Base-by-base conservation (phyloP, 2,797 vertebrate genomes). In the Sebastes dallii region DNA sequence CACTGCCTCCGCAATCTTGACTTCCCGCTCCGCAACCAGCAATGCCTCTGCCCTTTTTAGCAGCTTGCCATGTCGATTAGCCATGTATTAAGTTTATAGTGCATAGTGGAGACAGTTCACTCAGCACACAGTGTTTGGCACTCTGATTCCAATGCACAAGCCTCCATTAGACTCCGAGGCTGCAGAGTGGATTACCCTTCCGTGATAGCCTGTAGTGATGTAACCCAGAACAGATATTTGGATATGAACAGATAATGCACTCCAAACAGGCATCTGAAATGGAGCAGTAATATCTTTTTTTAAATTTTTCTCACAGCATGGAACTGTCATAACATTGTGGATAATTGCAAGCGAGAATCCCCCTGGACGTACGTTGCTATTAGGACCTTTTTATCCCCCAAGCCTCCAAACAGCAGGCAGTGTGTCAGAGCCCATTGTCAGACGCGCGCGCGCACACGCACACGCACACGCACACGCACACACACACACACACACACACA, bases 51-150 rank as follows among this genome's bases (percentile, higher is more conserved):
- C 89, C 77, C 86, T 91, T 71, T 73, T 90, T 68, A 94, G 86
- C 72, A 92, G 89, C 90, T 90, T 93, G 79, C 89, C 92, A 91
- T 88, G 84, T 79, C 46, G 61, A 89, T 85, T 70, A 87, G 60
- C 55, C 66, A 54, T 66, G 80, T 74, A 78, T 83, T 86, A 71
- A 42, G 50, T 86, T 86, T 78, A 71, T 64, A 72, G 75, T 64
- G 75, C 74, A 66, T 9, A 13, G 69, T 39, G 39, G 55, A 82
- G 88, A 90, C 75, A 64, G 79, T 77, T 90, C 67, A 79, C 52
- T 80, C 78, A 73, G 77, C 60, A n/a, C 36, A 73, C 67, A 50
- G 50, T 62, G 34, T 65, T 70, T 77, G 58, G 66, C 88, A 81
- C 81, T 89, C 72, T 46, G 73, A 66, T 81, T 86, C 62, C 79